These are phyloP conservation scores for Eurytoma adleriae DNA, from an alignment of 2,888 invertebrate species.

Conservation along the genomic window DNA sequence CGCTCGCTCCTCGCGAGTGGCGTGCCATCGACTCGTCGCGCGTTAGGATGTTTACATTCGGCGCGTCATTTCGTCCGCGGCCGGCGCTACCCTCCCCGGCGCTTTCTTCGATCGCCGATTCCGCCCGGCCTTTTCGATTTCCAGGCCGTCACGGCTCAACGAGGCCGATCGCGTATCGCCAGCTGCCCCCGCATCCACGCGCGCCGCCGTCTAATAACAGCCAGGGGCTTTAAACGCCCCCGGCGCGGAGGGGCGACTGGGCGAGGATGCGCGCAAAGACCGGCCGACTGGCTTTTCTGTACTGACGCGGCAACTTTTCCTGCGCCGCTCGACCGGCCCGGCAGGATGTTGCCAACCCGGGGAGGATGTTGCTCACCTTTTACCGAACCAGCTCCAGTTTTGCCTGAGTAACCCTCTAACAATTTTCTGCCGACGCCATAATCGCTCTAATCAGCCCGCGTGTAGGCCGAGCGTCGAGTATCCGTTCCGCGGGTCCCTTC, in stretches of 20 bases:
- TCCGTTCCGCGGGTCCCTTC: too few species aligned
- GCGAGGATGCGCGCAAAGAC: constrained; percentile 15
- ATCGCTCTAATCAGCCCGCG: too few species aligned
- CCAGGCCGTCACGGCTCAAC: constrained; percentile 58
- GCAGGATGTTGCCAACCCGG: background rate
- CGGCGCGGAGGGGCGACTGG: background rate
- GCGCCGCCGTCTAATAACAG: background rate
- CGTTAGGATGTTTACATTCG: constrained; percentile 41
- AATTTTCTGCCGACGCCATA: background rate
- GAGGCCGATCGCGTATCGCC: constrained; percentile 17
- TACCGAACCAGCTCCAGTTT: background rate
- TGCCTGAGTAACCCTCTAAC: constrained; percentile 22
- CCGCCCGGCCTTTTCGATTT: constrained; percentile 39
- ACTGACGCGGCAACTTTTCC: constrained; percentile 39
- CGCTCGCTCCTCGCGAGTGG: background rate
- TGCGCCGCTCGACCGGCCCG: background rate
- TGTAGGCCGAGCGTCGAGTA: too few species aligned
- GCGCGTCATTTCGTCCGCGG: constrained; percentile 13
- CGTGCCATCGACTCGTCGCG: constrained; percentile 19
- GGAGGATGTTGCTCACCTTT: background rate
- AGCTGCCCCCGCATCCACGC: constrained; percentile 33
- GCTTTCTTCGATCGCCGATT: too few species aligned
- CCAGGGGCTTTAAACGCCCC: background rate
- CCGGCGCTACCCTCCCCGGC: background rate
- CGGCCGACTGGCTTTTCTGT: background rate